Evolutionary conservation across 2,888 invertebrate genomes (phyloP).

Genomic region (Netelia melanura): DNA sequence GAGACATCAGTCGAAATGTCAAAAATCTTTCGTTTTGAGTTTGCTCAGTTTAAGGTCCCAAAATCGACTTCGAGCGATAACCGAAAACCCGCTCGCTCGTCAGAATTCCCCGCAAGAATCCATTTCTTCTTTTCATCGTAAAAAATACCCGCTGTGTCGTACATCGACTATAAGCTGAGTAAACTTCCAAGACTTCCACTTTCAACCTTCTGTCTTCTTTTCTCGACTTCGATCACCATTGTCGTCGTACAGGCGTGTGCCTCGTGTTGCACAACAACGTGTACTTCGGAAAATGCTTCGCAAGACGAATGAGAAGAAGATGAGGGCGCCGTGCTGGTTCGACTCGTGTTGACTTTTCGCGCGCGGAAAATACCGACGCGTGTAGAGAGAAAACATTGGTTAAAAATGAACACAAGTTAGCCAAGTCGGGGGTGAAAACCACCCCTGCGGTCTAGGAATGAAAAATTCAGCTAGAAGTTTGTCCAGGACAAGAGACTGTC

Average conservation of each 20-base stretch:
- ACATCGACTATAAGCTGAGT: constrained; percentile 31
- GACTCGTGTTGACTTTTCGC: constrained; percentile 38
- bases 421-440: constrained; percentile 4
- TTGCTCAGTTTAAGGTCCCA: constrained; percentile 8
- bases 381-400: constrained; percentile 1
- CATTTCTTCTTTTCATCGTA: constrained; percentile 1
- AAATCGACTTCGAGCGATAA: not conserved
- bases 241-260: constrained; percentile 40
- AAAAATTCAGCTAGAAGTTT: constrained; percentile 17
- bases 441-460: constrained; percentile 32
- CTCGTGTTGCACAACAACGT: constrained; percentile 7
- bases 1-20: not conserved
- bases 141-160: not conserved
- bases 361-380: constrained; percentile 12
- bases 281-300: not conserved
- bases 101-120: not conserved
- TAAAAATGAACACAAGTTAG: constrained; percentile 49
- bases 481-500: not conserved
- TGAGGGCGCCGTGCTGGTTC: constrained; percentile 35
- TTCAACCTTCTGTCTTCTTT: not conserved
- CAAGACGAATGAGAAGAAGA: constrained; percentile 51
- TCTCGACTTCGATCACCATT: not conserved
- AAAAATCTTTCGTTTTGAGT: constrained; percentile 2
- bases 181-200: constrained; percentile 9
- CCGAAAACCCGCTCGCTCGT: not conserved